These are phyloP conservation scores for Murina feae DNA, from an alignment of 2,113 vertebrate genomes.

Conservation along the genomic window DNA sequence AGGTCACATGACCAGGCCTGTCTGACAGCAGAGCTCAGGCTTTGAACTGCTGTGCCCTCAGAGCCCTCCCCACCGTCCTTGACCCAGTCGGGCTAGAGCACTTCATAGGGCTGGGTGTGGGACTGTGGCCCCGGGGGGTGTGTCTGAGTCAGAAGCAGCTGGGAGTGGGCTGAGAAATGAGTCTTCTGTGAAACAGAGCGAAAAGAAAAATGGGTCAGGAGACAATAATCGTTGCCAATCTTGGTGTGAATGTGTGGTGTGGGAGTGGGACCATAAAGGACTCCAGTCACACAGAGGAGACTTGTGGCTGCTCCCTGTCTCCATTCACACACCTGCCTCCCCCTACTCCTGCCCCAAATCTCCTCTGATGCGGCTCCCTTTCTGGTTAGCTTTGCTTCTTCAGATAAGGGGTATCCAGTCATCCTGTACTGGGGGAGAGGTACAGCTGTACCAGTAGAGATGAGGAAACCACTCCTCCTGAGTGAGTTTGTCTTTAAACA, in stretches of 20 bases:
- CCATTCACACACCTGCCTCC: not conserved
- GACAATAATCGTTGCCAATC: not conserved
- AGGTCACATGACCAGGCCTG: not conserved
- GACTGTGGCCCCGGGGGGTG: not conserved
- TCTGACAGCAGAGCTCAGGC: not conserved
- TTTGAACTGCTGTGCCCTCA: not conserved
- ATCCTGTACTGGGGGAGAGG: not conserved
- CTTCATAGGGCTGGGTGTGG: not conserved
- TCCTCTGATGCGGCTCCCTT: not conserved
- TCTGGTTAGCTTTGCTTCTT: not conserved
- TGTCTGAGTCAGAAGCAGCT: conserved; percentile 55
- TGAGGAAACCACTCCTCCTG: not conserved
- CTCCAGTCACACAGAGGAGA: not conserved
- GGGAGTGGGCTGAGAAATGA: conserved; percentile 33
- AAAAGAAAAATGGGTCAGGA: not conserved
- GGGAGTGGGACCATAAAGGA: not conserved
- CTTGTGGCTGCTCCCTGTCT: not conserved
- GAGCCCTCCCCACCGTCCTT: not conserved
- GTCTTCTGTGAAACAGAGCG: not conserved
- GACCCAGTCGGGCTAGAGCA: not conserved
- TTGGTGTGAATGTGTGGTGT: not conserved
- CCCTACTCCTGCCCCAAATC: not conserved
- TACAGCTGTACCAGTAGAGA: not conserved
- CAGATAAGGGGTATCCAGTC: not conserved
- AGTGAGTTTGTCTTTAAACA: not conserved